Evolutionary conservation across 1,140 invertebrate genomes (phyloP).

Genomic region (Macrocentrus cingulum): DNA sequence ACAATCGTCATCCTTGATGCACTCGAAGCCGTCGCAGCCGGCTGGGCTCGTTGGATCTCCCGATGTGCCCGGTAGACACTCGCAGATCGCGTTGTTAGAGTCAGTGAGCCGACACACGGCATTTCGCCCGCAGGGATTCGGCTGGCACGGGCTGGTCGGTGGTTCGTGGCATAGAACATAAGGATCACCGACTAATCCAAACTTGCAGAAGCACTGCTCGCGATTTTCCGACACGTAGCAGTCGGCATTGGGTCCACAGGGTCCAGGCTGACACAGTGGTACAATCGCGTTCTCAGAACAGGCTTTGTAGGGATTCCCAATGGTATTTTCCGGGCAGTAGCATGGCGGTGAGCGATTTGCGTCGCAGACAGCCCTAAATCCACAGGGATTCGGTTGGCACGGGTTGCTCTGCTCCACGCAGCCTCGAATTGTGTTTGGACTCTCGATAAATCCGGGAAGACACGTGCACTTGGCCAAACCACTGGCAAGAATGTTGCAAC

Average conservation of each 20-base stretch:
- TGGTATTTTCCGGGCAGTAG: constrained; percentile 73
- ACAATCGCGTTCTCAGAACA: constrained; percentile 63
- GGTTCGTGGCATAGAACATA: constrained; percentile 70
- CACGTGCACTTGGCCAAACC: constrained; percentile 87
- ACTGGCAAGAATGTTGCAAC: constrained; percentile 77
- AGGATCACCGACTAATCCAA: constrained; percentile 74
- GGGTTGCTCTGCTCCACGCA: constrained; percentile 76
- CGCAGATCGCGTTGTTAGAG: constrained; percentile 70
- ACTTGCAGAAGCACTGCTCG: constrained; percentile 75
- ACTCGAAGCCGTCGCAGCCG: constrained; percentile 76
- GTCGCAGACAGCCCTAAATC: constrained; percentile 76
- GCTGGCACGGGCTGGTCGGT: constrained; percentile 67
- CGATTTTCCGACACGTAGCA: constrained; percentile 76
- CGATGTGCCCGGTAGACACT: constrained; percentile 73
- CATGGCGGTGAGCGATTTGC: constrained; percentile 74
- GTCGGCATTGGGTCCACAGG: constrained; percentile 75
- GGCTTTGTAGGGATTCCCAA: constrained; percentile 77
- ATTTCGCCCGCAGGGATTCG: constrained; percentile 78
- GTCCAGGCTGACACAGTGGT: constrained; percentile 72
- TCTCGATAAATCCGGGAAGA: constrained; percentile 78
- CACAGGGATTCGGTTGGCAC: constrained; percentile 82
- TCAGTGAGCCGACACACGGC: constrained; percentile 69
- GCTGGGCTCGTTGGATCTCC: constrained; percentile 73
- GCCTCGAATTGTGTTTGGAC: constrained; percentile 83
- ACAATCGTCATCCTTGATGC: constrained; percentile 76